Conservation (phyloP, 1,140 invertebrate genomes). For the Drosophila gunungcola region DNA sequence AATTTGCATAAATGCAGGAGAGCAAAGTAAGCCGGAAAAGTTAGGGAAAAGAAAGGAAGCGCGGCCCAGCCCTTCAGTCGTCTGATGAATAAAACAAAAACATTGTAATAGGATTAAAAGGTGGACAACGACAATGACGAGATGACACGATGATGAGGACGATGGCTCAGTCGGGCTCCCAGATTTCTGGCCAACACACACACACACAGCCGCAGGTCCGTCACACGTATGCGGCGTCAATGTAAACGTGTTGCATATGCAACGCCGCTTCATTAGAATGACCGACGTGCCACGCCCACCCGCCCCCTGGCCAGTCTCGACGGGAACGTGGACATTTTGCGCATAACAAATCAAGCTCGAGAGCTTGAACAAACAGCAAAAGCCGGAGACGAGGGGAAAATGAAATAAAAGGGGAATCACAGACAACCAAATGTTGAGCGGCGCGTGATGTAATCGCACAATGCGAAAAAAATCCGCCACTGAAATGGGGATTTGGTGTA, state of each 20-base stretch:
- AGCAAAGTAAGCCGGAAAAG: conserved; percentile 25
- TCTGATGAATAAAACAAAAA: conserved; percentile 81
- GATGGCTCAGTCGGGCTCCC: conserved; percentile 51
- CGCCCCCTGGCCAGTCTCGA: conserved; percentile 61
- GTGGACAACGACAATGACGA: conserved; percentile 68
- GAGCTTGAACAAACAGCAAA: conserved; percentile 53
- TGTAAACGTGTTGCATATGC: conserved; percentile 80
- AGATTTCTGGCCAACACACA: conserved; percentile 56
- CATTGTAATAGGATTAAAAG: conserved; percentile 81
- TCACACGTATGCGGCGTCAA: conserved; percentile 56
- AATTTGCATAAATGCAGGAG: conserved; percentile 75
- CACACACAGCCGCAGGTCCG: conserved; percentile 3
- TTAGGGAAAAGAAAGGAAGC: conserved; percentile 29
- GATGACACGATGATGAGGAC: conserved; percentile 45
- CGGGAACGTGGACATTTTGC: conserved; percentile 77
- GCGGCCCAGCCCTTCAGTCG: conserved; percentile 14
- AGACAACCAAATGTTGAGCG: conserved; percentile 77
- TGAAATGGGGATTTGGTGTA: not conserved
- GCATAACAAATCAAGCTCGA: conserved; percentile 80
- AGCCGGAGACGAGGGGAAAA: not conserved
- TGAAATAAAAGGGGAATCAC: conserved; percentile 65
- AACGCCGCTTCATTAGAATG: conserved; percentile 79
- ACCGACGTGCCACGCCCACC: conserved; percentile 66
- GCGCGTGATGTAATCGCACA: conserved; percentile 77
- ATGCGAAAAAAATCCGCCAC: conserved; percentile 30